Conservation (phyloP, 2,888 invertebrate genomes). For the Antheraea yamamai region DNA sequence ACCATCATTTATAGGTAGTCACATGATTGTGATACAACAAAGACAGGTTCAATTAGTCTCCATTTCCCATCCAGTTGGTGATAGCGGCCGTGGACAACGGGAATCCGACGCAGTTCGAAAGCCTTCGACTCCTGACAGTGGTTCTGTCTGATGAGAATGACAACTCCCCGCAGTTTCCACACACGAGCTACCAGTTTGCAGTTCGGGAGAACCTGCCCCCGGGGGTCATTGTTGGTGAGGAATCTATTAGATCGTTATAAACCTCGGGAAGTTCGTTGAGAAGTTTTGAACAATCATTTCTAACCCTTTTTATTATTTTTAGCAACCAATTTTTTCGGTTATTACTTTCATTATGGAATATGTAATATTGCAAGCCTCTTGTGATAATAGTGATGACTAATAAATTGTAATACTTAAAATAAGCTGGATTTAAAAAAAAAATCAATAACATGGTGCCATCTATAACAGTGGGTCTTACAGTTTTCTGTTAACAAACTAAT, state of each 20-base stretch:
- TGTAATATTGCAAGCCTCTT: no score
- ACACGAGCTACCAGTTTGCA: slow-evolving; percentile 85
- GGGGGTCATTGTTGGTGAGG: slow-evolving; percentile 84
- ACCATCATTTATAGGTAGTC: no score
- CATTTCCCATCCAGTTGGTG: slow-evolving; percentile 81
- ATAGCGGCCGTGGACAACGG: slow-evolving; percentile 93
- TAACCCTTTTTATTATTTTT: background rate
- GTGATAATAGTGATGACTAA: no score
- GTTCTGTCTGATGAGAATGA: slow-evolving; percentile 91
- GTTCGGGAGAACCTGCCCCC: slow-evolving; percentile 87
- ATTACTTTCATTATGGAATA: no score
- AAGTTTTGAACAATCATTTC: background rate
- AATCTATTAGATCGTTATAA: background rate
- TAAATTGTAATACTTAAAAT: no score
- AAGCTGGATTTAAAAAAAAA: no score
- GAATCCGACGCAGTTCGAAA: slow-evolving; percentile 90
- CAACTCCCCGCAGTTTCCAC: slow-evolving; percentile 89
- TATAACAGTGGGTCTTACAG: no score
- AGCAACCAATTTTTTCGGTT: no score
- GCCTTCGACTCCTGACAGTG: slow-evolving; percentile 87
- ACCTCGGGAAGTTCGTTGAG: no score
- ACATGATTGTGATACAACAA: no score
- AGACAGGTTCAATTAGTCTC: background rate
- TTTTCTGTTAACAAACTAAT: no score
- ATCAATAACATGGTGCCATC: no score